Conservation (phyloP, 2,113 vertebrate species). For the Procavia capensis region DNA sequence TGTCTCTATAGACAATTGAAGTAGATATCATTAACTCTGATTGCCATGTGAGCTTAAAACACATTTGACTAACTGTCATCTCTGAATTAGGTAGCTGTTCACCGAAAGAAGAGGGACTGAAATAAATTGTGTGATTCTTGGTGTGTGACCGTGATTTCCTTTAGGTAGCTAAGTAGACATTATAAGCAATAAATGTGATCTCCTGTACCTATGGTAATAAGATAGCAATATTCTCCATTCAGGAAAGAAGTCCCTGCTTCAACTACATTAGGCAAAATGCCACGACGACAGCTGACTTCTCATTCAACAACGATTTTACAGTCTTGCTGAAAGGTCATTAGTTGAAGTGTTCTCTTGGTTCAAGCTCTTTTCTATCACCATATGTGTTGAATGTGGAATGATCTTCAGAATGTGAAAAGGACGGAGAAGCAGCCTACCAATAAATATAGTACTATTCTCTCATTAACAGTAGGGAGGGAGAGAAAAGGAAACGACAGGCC, state of each 20-base stretch:
- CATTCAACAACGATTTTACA: conserved; percentile 46
- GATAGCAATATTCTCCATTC: conserved; percentile 36
- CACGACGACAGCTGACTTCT: conserved; percentile 64
- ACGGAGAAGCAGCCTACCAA: not conserved
- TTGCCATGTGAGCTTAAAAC: conserved; percentile 29
- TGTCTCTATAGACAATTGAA: not conserved
- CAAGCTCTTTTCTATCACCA: conserved; percentile 46
- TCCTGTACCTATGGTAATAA: conserved; percentile 48
- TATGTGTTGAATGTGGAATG: conserved; percentile 15
- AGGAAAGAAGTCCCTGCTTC: conserved; percentile 46
- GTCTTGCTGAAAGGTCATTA: conserved; percentile 47
- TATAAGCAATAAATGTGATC: not conserved
- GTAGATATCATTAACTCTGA: conserved; percentile 50
- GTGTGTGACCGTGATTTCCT: not conserved
- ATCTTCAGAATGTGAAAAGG: conserved; percentile 58
- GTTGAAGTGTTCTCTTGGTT: conserved; percentile 60
- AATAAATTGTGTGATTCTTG: conserved; percentile 27
- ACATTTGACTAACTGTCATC: not conserved
- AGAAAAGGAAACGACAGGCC: conserved; percentile 7
- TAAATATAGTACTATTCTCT: conserved; percentile 20
- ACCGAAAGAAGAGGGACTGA: not conserved
- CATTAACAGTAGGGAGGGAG: conserved; percentile 36
- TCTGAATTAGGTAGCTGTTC: conserved; percentile 2
- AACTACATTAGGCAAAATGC: conserved; percentile 49
- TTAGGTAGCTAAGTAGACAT: conserved; percentile 46